Conservation (phyloP, 2,113 vertebrate species). For the Tamias sibiricus region DNA sequence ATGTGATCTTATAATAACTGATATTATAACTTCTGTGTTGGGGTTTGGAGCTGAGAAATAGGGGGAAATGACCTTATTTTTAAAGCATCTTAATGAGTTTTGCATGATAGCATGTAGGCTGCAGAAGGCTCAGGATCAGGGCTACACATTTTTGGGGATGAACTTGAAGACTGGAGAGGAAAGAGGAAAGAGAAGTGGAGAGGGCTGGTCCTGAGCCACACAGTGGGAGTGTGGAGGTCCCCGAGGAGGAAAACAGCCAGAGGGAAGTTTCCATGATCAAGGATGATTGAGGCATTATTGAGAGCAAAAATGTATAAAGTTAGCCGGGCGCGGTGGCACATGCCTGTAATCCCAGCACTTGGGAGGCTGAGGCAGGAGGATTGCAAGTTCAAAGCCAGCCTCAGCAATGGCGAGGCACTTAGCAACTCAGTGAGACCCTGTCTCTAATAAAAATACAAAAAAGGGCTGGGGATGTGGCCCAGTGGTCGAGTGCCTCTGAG, state of each 20-base stretch:
- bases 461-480: too few relatives aligned
- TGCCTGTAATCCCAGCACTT: too few relatives aligned
- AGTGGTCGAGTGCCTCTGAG: too few relatives aligned
- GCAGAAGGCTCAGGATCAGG: not conserved
- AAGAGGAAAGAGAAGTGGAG: not conserved
- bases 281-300: not conserved
- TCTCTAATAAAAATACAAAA: too few relatives aligned
- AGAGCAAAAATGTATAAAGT: not conserved
- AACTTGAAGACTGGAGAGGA: not conserved
- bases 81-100: not conserved
- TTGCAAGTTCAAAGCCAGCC: too few relatives aligned
- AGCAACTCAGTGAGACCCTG: too few relatives aligned
- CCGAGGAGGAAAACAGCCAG: not conserved
- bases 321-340: too few relatives aligned
- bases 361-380: too few relatives aligned
- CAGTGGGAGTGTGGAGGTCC: not conserved
- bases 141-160: not conserved
- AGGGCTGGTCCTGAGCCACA: not conserved
- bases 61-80: not conserved
- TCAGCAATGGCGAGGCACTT: too few relatives aligned
- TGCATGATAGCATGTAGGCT: not conserved
- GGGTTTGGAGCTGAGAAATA: not conserved
- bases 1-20: not conserved
- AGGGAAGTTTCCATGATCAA: not conserved
- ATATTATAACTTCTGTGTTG: not conserved